Conservation (phyloP, 2,888 invertebrate genomes). For the Hemistola chrysoprasaria region DNA sequence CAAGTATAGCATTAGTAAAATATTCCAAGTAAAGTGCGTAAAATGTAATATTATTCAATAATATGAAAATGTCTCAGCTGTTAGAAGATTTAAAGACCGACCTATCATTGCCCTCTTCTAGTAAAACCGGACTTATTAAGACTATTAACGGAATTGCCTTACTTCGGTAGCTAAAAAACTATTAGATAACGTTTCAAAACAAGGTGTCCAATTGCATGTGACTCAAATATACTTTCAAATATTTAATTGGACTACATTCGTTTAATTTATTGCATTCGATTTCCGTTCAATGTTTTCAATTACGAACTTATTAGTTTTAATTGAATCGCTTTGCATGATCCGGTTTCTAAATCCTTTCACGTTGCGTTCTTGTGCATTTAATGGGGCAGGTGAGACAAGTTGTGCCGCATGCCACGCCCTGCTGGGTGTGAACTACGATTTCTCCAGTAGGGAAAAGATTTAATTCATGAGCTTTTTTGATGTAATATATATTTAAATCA, state of each 20-base stretch:
- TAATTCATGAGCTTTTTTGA: no score
- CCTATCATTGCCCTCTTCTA: no score
- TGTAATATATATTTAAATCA: no score
- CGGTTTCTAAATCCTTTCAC: slow-evolving; percentile 43
- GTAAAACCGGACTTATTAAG: slow-evolving; percentile 1
- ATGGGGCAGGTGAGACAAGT: slow-evolving; percentile 37
- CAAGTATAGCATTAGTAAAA: no score
- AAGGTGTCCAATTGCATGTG: slow-evolving; percentile 15
- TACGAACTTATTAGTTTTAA: slow-evolving; percentile 36
- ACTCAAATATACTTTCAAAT: slow-evolving; percentile 20
- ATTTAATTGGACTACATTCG: slow-evolving; percentile 28
- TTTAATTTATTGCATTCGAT: slow-evolving; percentile 24
- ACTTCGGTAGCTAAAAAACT: slow-evolving; percentile 5
- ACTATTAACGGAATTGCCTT: slow-evolving; percentile 5
- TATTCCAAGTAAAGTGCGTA: no score
- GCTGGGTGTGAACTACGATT: slow-evolving; percentile 36
- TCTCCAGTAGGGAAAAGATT: slow-evolving; percentile 42
- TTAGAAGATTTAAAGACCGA: no score
- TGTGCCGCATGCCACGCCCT: slow-evolving; percentile 43
- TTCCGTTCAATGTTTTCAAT: slow-evolving; percentile 33
- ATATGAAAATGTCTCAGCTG: no score
- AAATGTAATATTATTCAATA: no score
- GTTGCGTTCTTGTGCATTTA: slow-evolving; percentile 42
- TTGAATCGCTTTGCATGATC: slow-evolving; percentile 35
- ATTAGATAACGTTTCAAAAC: slow-evolving; percentile 12